Evolutionary conservation across 2,888 invertebrate genomes (phyloP), one percentile per base, ranked within the genome.

Genomic region (Meloe dianella): DNA sequence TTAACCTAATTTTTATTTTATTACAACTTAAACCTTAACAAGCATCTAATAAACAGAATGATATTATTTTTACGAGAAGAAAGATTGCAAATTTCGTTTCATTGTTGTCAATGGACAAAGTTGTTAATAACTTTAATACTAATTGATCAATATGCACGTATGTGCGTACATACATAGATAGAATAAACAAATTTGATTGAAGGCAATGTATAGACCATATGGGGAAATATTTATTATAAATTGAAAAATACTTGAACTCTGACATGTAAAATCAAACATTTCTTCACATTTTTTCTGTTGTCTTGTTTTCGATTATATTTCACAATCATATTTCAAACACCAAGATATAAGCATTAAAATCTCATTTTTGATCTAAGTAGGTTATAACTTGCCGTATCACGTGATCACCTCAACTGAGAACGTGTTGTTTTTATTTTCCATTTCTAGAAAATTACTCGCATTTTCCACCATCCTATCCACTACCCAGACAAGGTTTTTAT

Each of bases 331-430:
- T 12, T 54, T 1, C 54, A 22, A 20, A 54, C 54, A 24, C 14
- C 22, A 24, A 54, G 54, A 54, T 24, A 54, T 54, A 24, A n/a
- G 24, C 54, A 54, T 54, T 54, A 54, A 54, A 54, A 54, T 24
- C 54, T 24, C 54, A 54, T 54, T 54, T 54, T 14, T 54, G 54
- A 54, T 54, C 54, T 24, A n/a, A n/a, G 2, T 4, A 12, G 24
- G 54, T 24, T 54, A 54, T 54, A 54, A 54, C 54, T 54, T 54
- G 24, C 54, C 54, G 8, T 12, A 22, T 54, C 54, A 54, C 24
- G 54, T 54, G 54, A 54, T 14, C 5, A 2, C 12, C 12, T 54
- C 24, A 4, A 22, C 14, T 54, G 24, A 14, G 54, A 24, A 24
- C 24, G 22, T 54, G 54, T 54, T 54, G 54, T 54, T 54, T 24